Evolutionary conservation across 2,797 vertebrate species (phyloP).

Genomic region (Melanotaenia trifasciata): DNA sequence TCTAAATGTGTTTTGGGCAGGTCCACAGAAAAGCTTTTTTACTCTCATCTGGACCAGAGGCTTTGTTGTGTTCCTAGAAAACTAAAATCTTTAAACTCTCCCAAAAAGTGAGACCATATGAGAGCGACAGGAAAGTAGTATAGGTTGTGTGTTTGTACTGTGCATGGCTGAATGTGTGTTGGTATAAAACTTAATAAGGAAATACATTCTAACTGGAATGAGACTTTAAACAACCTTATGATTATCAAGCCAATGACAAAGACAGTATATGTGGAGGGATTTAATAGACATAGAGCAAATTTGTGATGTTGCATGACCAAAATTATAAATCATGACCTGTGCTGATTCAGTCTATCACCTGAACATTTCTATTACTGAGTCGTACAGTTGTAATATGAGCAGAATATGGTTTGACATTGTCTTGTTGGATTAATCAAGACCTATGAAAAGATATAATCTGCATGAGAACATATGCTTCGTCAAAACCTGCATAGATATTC

Average conservation of each 20-base stretch:
- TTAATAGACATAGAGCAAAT: slow-evolving; percentile 35
- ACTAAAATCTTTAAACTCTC: slow-evolving; percentile 61
- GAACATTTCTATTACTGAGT: not conserved
- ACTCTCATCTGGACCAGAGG: slow-evolving; percentile 40
- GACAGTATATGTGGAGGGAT: slow-evolving; percentile 43
- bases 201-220: slow-evolving; percentile 68
- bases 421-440: not conserved
- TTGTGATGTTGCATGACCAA: slow-evolving; percentile 15
- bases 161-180: slow-evolving; percentile 35
- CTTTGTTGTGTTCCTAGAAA: slow-evolving; percentile 57
- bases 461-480: not conserved
- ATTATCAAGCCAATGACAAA: slow-evolving; percentile 60
- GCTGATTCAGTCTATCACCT: not conserved
- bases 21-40: slow-evolving; percentile 35
- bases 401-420: not conserved
- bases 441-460: not conserved
- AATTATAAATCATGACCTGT: slow-evolving; percentile 10
- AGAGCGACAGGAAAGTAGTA: slow-evolving; percentile 54
- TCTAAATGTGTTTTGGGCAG: slow-evolving; percentile 38
- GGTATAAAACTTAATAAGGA: slow-evolving; percentile 49
- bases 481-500: not conserved
- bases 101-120: slow-evolving; percentile 72
- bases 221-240: slow-evolving; percentile 46
- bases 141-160: slow-evolving; percentile 43
- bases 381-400: not conserved